Evolutionary conservation across 2,888 invertebrate species (phyloP), one percentile per base, ranked within the genome.

Genomic region (Eucriotettix oculatus): DNA sequence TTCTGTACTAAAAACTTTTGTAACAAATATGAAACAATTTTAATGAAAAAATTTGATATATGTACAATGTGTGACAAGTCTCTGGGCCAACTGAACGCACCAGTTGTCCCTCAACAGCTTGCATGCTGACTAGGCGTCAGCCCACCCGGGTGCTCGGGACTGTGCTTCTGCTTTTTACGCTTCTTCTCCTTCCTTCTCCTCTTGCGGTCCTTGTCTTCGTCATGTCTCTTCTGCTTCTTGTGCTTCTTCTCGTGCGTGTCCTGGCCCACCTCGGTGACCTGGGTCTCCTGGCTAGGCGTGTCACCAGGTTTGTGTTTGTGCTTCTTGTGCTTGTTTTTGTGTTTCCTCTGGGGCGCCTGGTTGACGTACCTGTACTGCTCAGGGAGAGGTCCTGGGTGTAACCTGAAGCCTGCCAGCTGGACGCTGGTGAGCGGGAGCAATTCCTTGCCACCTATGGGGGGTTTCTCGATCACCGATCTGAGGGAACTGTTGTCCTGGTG

Each of bases 141-240:
- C 43, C 84, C 85, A 10, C 85, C 85, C 54, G 78, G 77, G 69
- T 89, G 90, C 71, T 92, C 92, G 0, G 92, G 92, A 71, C 91
- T 92, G 73, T 92, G 92, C 69, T 91, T 90, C 69, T 92, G 91
- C 73, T 94, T 94, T 82, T 94, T 94, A 67, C 93, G 80, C 69
- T 94, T 94, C 75, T 95, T 94, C 71, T 95, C 93, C 76, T 94
- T 94, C 83, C 93, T 94, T 69, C 93, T 78, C 73, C 93, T 94
- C 75, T 91, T 93, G 44, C 92, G 80, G 69, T 94, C 93, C 69
- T 93, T 93, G 68, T 94, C 93, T 66, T 94, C 94, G 67, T 94
- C 93, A 68, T 93, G 92, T 48, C 92, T 79, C 72, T 92, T 93
- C 70, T 92, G 91, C 72, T 93, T 94, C 79, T 93, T 94, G 73